Evolutionary conservation across 2,797 vertebrate species (phyloP).

Genomic region (Propithecus perrieri): DNA sequence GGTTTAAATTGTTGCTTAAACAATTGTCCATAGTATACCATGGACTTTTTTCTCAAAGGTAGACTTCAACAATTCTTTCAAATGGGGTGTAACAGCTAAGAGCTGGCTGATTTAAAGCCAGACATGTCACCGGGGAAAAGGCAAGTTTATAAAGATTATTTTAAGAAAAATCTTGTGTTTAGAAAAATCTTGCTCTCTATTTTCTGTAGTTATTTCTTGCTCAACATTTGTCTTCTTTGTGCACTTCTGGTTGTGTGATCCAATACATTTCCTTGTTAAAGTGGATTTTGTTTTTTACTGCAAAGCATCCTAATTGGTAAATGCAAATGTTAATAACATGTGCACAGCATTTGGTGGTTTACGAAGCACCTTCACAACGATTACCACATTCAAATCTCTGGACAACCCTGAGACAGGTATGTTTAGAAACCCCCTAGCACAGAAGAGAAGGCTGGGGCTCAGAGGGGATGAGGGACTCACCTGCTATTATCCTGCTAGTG

Average conservation of each 20-base stretch:
- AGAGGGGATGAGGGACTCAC: background rate
- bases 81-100: background rate
- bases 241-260: background rate
- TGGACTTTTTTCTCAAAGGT: background rate
- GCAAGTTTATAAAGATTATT: background rate
- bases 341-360: background rate
- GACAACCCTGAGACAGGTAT: background rate
- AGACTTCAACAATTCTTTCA: background rate
- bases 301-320: background rate
- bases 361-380: background rate
- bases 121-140: background rate
- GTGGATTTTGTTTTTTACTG: background rate
- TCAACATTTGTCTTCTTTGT: background rate
- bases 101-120: background rate
- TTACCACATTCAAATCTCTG: background rate
- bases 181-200: slow-evolving; percentile 11
- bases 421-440: background rate
- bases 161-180: background rate
- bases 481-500: background rate
- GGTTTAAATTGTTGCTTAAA: background rate
- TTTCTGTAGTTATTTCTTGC: background rate
- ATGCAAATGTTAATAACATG: background rate
- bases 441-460: background rate
- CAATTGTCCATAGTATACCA: background rate
- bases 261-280: background rate